phyloP scores from a whole-genome alignment of 2,888 invertebrate genomes.

The Creontiades dilutus region DNA sequence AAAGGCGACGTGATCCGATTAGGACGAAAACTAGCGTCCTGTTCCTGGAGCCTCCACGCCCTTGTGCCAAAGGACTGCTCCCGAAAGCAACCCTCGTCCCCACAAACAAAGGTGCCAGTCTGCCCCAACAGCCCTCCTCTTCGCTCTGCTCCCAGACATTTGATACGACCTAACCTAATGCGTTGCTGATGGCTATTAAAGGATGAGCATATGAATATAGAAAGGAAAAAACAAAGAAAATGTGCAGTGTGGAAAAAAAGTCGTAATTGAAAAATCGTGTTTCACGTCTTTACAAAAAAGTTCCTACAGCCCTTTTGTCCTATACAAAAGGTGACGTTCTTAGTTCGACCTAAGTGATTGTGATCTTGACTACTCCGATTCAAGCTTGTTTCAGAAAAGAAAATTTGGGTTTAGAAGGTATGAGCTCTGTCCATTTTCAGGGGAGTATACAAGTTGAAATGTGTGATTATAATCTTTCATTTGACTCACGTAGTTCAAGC shows the following conservation, averaged over 20 bases:
- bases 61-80: neutral
- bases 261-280: neutral
- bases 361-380: too few species aligned
- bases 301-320: neutral
- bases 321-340: too few species aligned
- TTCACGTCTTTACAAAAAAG: neutral
- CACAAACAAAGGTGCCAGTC: conserved; percentile 52
- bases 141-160: conserved; percentile 47
- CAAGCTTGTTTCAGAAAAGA: too few species aligned
- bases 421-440: too few species aligned
- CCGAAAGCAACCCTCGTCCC: conserved; percentile 37
- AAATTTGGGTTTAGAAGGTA: too few species aligned
- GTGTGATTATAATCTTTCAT: too few species aligned
- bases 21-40: conserved; percentile 20
- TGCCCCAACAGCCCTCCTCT: conserved; percentile 24
- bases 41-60: neutral
- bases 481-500: too few species aligned
- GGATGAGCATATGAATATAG: neutral
- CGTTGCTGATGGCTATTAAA: neutral
- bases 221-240: too few species aligned
- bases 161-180: conserved; percentile 39
- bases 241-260: neutral
- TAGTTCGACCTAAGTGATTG: too few species aligned
- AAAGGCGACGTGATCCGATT: conserved; percentile 28
- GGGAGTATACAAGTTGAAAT: too few species aligned